A percentile compares a stretch with the other conserved stretches of the same genome.
phyloP scores from a whole-genome alignment of 2,113 vertebrate genomes.

The Boleophthalmus pectinirostris region DNA sequence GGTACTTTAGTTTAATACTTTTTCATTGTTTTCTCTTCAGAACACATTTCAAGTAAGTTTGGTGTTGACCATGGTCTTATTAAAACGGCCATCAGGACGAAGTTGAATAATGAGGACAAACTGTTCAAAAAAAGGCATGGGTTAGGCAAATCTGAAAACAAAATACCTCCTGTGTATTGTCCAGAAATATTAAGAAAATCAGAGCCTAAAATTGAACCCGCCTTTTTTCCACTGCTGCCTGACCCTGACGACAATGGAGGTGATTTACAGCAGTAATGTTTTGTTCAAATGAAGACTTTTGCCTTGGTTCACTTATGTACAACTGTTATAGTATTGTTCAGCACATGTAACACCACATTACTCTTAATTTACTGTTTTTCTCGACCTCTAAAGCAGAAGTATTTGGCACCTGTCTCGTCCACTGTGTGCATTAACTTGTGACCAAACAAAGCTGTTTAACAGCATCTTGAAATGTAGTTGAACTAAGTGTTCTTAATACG shows the following conservation, averaged over 20 bases:
- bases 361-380: constrained; percentile 20
- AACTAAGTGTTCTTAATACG: constrained; percentile 36
- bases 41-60: constrained; percentile 67
- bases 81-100: constrained; percentile 72
- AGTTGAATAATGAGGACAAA: constrained; percentile 77
- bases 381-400: not conserved
- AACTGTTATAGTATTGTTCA: constrained; percentile 24
- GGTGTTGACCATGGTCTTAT: constrained; percentile 66
- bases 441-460: not conserved
- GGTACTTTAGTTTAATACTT: not conserved
- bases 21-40: constrained; percentile 38
- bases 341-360: constrained; percentile 20
- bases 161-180: constrained; percentile 31
- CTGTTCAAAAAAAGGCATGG: constrained; percentile 74
- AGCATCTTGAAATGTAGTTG: constrained; percentile 18
- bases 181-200: constrained; percentile 45
- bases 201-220: constrained; percentile 45
- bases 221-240: constrained; percentile 43
- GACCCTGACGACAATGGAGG: constrained; percentile 32
- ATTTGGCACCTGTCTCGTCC: constrained; percentile 18
- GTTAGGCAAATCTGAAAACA: constrained; percentile 58
- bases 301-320: constrained; percentile 15
- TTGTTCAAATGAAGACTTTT: constrained; percentile 5
- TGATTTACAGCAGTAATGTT: constrained; percentile 43
- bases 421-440: constrained; percentile 8